Conservation (phyloP, 2,113 vertebrate species). For the Amphilophus citrinellus region DNA sequence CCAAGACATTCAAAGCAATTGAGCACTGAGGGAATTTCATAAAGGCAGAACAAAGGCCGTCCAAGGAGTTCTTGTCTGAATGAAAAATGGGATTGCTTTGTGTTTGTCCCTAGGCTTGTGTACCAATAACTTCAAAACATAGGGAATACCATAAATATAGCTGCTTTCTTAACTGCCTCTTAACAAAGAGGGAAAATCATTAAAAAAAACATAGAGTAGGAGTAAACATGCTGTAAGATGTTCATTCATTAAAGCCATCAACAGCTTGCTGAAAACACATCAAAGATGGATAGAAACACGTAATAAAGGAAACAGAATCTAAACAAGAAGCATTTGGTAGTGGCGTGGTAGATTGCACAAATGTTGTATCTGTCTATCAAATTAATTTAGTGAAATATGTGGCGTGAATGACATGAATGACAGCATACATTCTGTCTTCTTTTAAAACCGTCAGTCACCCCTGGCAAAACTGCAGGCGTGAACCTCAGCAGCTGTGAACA, state of each 20-base stretch:
- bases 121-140: slow-evolving; percentile 76
- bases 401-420: slow-evolving; percentile 36
- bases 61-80: slow-evolving; percentile 65
- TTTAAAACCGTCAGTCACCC: slow-evolving; percentile 26
- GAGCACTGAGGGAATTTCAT: slow-evolving; percentile 67
- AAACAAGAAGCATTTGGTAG: slow-evolving; percentile 18
- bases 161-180: slow-evolving; percentile 57
- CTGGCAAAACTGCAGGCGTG: slow-evolving; percentile 48
- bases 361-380: slow-evolving; percentile 31
- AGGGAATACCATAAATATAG: slow-evolving; percentile 71
- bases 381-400: not conserved
- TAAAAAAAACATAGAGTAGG: slow-evolving; percentile 11
- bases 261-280: slow-evolving; percentile 37
- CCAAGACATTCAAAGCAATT: slow-evolving; percentile 63
- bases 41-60: slow-evolving; percentile 65
- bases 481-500: slow-evolving; percentile 39
- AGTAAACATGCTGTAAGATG: slow-evolving; percentile 49
- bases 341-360: slow-evolving; percentile 6
- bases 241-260: slow-evolving; percentile 61
- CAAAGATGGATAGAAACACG: slow-evolving; percentile 31
- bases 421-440: slow-evolving; percentile 17
- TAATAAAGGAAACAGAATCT: slow-evolving; percentile 33
- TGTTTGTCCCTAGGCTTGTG: slow-evolving; percentile 73
- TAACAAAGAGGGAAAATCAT: slow-evolving; percentile 47
- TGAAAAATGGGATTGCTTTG: slow-evolving; percentile 74